Evolutionary conservation across 2,888 invertebrate species (phyloP).

Genomic region (Tortricodes alternella): DNA sequence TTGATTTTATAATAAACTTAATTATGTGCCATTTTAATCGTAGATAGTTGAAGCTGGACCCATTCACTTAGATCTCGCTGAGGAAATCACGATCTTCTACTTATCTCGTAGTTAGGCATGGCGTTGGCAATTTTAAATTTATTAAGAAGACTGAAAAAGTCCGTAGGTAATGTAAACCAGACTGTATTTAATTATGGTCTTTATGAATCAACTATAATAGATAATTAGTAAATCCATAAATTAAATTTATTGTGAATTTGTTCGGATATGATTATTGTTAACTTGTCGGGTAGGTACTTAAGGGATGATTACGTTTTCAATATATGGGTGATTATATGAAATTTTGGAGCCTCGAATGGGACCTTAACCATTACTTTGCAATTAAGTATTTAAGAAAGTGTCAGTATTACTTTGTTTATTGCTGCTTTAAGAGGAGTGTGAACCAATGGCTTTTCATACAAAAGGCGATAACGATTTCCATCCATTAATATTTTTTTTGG

Average conservation of each 20-base stretch:
- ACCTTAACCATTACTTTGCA: constrained; percentile 41
- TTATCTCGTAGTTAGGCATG: constrained; percentile 73
- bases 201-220: constrained; percentile 66
- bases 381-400: constrained; percentile 27
- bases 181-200: constrained; percentile 72
- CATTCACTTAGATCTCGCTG: constrained; percentile 68
- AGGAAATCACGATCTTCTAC: constrained; percentile 69
- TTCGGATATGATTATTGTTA: constrained; percentile 54
- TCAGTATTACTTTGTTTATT: constrained; percentile 40
- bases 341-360: constrained; percentile 63
- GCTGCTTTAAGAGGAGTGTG: constrained; percentile 41
- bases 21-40: constrained; percentile 39
- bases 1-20: constrained; percentile 26
- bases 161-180: constrained; percentile 61
- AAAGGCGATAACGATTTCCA: no score
- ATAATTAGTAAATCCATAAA: constrained; percentile 72
- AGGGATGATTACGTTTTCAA: no score
- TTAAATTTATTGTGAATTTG: constrained; percentile 61
- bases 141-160: constrained; percentile 72
- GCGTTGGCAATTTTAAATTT: constrained; percentile 69
- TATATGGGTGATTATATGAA: constrained; percentile 56
- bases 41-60: constrained; percentile 55
- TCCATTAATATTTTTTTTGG: no score
- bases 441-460: no score
- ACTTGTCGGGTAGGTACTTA: constrained; percentile 48